Evolutionary conservation across 1,140 invertebrate genomes (phyloP).

Genomic region (Hycleus phaleratus): DNA sequence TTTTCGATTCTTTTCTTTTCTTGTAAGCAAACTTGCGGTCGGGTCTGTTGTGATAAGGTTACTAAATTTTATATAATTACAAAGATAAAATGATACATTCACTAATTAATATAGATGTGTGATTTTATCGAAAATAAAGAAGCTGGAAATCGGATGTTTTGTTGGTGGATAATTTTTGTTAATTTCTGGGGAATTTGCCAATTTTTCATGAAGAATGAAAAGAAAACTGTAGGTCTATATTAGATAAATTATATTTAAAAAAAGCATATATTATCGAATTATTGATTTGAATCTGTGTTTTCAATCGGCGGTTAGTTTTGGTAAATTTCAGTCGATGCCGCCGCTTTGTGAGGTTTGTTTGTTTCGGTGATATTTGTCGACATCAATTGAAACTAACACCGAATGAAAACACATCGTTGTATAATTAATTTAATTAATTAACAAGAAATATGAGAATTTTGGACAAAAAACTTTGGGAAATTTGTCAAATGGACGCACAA

Average conservation of each 20-base stretch:
- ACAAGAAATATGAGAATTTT: too few species aligned
- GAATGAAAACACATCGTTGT: too few species aligned
- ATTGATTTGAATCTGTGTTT: conserved; percentile 19
- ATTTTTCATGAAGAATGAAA: conserved; percentile 43
- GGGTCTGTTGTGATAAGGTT: conserved; percentile 27
- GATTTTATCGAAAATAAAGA: conserved; percentile 14
- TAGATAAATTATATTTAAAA: conserved; percentile 39
- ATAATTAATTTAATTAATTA: too few species aligned
- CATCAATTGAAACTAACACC: too few species aligned
- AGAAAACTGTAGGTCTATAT: conserved; percentile 44
- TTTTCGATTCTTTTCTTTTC: background rate
- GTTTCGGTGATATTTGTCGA: background rate
- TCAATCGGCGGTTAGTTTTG: too few species aligned
- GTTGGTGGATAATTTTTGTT: conserved; percentile 17
- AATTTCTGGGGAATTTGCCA: conserved; percentile 26
- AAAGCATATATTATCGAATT: background rate
- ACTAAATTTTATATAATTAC: conserved; percentile 14
- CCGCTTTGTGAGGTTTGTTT: background rate
- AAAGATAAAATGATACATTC: conserved; percentile 17
- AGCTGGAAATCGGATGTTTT: conserved; percentile 17
- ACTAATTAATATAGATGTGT: conserved; percentile 14
- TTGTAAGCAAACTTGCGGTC: conserved; percentile 4
- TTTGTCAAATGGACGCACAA: too few species aligned
- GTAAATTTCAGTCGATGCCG: background rate
- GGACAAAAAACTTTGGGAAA: too few species aligned